Base-by-base conservation (phyloP, 2,797 vertebrate species). In the Naso thynnoides region DNA sequence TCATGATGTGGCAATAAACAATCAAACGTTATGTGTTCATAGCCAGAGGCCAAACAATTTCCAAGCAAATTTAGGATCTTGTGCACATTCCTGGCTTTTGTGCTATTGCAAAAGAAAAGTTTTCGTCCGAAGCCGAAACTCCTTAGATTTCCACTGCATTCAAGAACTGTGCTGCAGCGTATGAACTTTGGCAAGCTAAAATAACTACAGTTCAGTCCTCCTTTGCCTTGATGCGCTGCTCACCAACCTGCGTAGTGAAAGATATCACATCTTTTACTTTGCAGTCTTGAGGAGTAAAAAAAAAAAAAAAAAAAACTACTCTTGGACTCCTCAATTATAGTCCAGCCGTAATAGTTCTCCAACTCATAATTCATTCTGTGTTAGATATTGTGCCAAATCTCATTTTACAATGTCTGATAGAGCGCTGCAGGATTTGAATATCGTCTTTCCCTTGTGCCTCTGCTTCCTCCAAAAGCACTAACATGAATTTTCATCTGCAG, bases 361-460 rank as follows among this genome's bases (percentile, higher is more conserved):
- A 83, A 73, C 75, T 79, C 73, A 61, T 81, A 86, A 84, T 63
- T 76, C 79, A 66, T 60, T 78, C 56, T 73, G 70, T 61, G 71
- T 86, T 82, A 78, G 79, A 81, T 86, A 78, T 79, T 39, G 70
- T 77, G 83, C 83, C 83, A 82, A 87, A 89, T 92, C 87, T 81
- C 76, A 86, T 91, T 89, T 87, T 77, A 76, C 73, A 76, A 69
- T 48, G 77, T 78, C 79, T 91, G 74, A 91, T 79, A 59, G 78
- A 80, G 69, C 41, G 44, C 63, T 76, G 70, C 24, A 69, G 81
- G 76, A 88, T 89, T 86, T 89, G 70, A 81, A 84, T 72, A 81
- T 84, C 61, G 54, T 71, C 83, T 84, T 79, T 76, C 60, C 70
- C 78, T 49, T 70, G 65, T 76, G 71, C 73, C 61, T 76, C 74